Conservation (phyloP, 1,140 invertebrate genomes). For the Wiebesia pumilae region DNA sequence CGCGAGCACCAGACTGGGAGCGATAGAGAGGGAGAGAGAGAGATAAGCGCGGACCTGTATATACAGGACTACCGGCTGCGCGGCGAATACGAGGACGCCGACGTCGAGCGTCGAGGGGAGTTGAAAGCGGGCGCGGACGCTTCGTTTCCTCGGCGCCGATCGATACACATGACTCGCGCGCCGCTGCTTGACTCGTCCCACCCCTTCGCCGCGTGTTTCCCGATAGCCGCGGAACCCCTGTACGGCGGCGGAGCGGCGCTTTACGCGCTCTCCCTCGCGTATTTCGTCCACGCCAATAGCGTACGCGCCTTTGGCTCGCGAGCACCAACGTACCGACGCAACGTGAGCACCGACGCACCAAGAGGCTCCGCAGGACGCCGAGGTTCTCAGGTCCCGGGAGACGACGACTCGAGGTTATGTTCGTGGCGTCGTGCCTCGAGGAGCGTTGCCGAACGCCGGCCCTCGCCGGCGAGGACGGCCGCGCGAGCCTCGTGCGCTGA, state of each 20-base stretch:
- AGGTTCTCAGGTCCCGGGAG: constrained; percentile 7
- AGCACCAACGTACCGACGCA: constrained; percentile 31
- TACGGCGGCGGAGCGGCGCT: background rate
- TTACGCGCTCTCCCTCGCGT: constrained; percentile 9
- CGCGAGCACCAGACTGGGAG: too few relatives aligned
- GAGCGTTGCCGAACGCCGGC: constrained; percentile 38
- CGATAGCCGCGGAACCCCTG: background rate
- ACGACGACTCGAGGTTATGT: constrained; percentile 54
- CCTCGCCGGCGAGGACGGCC: constrained; percentile 17
- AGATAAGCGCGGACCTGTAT: too few relatives aligned
- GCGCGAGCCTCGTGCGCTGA: background rate
- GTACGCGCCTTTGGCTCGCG: constrained; percentile 57
- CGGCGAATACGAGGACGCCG: background rate
- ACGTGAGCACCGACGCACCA: background rate
- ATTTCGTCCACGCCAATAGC: constrained; percentile 56
- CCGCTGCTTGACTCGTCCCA: constrained; percentile 47
- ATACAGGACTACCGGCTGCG: too few relatives aligned
- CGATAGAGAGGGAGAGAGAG: too few relatives aligned
- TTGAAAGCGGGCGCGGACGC: constrained; percentile 21
- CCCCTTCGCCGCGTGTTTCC: constrained; percentile 14
- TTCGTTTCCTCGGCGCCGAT: constrained; percentile 42
- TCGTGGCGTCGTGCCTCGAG: constrained; percentile 51
- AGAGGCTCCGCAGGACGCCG: constrained; percentile 8
- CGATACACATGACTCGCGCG: constrained; percentile 56
- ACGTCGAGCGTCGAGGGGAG: background rate